Evolutionary conservation across 2,113 vertebrate genomes (phyloP).

Genomic region (Solenodon paradoxus): DNA sequence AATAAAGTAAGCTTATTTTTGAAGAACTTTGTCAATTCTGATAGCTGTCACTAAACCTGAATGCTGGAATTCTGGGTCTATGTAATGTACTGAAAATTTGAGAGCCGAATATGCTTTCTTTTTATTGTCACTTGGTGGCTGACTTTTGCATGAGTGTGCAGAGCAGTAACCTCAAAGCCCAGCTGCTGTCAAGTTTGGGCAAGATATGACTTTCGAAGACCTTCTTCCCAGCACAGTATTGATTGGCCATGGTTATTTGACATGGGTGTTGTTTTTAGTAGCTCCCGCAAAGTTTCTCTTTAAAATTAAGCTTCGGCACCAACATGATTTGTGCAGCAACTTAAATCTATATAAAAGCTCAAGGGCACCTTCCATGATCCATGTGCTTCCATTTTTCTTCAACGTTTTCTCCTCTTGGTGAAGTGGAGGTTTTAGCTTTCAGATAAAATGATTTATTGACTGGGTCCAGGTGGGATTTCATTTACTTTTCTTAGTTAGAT

Average conservation of each 20-base stretch:
- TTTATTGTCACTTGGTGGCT: neutral
- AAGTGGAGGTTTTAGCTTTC: conserved; percentile 18
- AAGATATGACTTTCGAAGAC: neutral
- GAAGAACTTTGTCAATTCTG: neutral
- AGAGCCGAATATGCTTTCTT: neutral
- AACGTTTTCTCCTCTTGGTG: neutral
- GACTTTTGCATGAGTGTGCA: neutral
- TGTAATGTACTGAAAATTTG: neutral
- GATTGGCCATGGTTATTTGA: neutral
- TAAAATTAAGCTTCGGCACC: conserved; percentile 1
- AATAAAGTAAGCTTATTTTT: neutral
- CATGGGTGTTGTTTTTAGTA: neutral
- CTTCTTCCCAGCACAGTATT: neutral
- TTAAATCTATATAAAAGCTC: neutral
- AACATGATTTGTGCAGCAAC: neutral
- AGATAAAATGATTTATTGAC: conserved; percentile 24
- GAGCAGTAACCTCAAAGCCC: neutral
- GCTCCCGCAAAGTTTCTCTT: neutral
- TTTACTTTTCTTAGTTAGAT: neutral
- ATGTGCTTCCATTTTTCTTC: neutral
- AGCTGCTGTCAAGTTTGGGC: neutral
- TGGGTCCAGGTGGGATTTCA: conserved; percentile 28
- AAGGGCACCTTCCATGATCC: conserved; percentile 4
- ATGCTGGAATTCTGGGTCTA: neutral
- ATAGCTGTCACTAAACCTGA: neutral